A percentile compares a stretch with the other conserved stretches of the same genome.
Conservation (phyloP, 1,140 invertebrate genomes). For the Papilio machaon region DNA sequence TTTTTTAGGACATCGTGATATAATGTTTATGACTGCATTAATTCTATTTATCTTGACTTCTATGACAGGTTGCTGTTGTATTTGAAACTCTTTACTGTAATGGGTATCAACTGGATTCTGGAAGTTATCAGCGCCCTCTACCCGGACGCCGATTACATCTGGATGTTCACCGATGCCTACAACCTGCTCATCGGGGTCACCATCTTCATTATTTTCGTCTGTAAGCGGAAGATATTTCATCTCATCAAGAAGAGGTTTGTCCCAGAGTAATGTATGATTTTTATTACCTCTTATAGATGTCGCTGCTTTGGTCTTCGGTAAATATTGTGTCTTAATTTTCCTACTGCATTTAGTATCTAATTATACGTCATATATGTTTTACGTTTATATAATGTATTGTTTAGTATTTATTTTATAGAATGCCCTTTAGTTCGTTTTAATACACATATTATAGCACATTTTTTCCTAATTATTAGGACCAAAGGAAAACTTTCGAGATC, state of each 20-base stretch:
- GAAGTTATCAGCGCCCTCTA: slow-evolving; percentile 69
- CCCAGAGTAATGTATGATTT: slow-evolving; percentile 41
- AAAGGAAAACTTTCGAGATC: slow-evolving; percentile 54
- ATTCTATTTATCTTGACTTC: not conserved
- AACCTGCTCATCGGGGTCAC: slow-evolving; percentile 75
- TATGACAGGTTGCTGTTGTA: slow-evolving; percentile 67
- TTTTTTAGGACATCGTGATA: not conserved
- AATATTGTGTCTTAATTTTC: slow-evolving; percentile 11
- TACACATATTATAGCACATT: not conserved
- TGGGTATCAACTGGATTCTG: slow-evolving; percentile 75
- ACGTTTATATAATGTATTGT: too few relatives aligned
- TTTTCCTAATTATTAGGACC: slow-evolving; percentile 59
- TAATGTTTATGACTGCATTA: not conserved
- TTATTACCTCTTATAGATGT: slow-evolving; percentile 31
- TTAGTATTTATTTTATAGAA: too few relatives aligned
- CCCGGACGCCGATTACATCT: slow-evolving; percentile 52
- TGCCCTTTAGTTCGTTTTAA: too few relatives aligned
- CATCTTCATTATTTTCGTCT: slow-evolving; percentile 81
- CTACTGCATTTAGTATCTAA: not conserved
- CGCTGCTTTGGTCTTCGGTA: slow-evolving; percentile 15
- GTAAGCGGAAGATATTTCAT: slow-evolving; percentile 76
- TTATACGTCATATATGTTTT: not conserved
- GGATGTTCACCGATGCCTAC: slow-evolving; percentile 66
- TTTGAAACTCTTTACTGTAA: slow-evolving; percentile 71
- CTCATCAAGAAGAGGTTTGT: slow-evolving; percentile 75